A percentile compares a stretch with the other conserved stretches of the same genome.
These are phyloP conservation scores for Pentalonia nigronervosa DNA, from an alignment of 1,140 invertebrate genomes.

Conservation along the genomic window DNA sequence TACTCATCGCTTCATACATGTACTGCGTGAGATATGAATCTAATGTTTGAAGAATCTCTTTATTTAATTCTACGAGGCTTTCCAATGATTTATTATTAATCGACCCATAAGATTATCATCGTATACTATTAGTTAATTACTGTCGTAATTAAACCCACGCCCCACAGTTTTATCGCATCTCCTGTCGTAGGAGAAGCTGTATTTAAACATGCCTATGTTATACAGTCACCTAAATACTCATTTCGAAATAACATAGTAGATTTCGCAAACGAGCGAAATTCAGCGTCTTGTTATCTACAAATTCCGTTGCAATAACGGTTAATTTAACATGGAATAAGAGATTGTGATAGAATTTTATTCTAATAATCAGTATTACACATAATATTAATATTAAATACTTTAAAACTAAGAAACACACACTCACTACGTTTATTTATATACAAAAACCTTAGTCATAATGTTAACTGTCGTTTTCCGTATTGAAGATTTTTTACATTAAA, in stretches of 20 bases:
- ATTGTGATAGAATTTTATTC: not conserved
- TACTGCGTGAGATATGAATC: not conserved
- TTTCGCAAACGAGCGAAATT: conserved; percentile 19
- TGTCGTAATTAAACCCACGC: conserved; percentile 38
- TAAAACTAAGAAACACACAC: not conserved
- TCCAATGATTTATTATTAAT: conserved; percentile 50
- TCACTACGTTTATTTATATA: not conserved
- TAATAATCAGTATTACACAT: not conserved
- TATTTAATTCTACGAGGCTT: not conserved
- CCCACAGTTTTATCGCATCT: conserved; percentile 14
- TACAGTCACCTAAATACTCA: conserved; percentile 36
- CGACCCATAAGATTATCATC: conserved; percentile 31
- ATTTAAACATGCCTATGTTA: not conserved
- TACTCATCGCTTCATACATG: not conserved
- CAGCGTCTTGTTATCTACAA: conserved; percentile 29
- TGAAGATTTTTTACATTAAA: not conserved
- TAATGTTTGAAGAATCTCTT: not conserved
- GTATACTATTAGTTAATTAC: conserved; percentile 51
- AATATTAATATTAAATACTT: not conserved
- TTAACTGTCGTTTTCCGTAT: not conserved
- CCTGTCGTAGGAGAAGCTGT: not conserved
- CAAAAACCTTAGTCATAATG: not conserved
- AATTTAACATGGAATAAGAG: not conserved
- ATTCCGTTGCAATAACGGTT: not conserved
- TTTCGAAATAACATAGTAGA: not conserved